Evolutionary conservation across 1,140 invertebrate species (phyloP).

Genomic region (Aphaenogaster rudis): DNA sequence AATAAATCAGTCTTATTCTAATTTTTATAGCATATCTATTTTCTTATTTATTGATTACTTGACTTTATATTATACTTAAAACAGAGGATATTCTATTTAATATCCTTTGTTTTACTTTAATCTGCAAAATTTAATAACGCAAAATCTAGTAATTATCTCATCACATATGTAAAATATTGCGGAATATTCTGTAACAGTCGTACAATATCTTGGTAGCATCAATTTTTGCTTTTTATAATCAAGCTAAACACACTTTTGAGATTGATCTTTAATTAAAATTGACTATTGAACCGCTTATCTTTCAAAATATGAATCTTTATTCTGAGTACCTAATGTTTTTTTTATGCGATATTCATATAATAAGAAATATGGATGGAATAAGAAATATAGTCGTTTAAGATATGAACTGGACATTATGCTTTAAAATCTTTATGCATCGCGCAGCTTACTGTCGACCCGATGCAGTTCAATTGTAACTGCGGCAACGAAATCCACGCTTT

Average conservation of each 20-base stretch:
- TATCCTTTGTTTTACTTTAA: neutral
- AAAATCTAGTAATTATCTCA: neutral
- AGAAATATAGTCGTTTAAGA: neutral
- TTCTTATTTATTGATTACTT: no score
- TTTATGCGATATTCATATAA: neutral
- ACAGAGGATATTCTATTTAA: no score
- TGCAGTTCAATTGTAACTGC: slow-evolving; percentile 29
- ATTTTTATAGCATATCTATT: no score
- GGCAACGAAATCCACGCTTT: neutral
- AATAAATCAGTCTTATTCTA: neutral
- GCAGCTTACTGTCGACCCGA: slow-evolving; percentile 16
- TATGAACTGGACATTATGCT: neutral
- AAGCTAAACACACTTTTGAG: neutral
- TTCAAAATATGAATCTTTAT: neutral
- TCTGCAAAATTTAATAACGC: neutral
- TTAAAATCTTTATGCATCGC: slow-evolving; percentile 45
- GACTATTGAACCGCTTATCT: neutral
- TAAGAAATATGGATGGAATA: neutral
- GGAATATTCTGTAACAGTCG: neutral
- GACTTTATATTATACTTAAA: no score
- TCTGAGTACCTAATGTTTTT: neutral
- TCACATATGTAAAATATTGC: neutral
- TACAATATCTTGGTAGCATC: neutral
- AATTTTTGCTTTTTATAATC: neutral
- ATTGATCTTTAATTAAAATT: neutral